Base-by-base conservation (phyloP, 2,888 invertebrate genomes). In the Myopa tessellatipennis region DNA sequence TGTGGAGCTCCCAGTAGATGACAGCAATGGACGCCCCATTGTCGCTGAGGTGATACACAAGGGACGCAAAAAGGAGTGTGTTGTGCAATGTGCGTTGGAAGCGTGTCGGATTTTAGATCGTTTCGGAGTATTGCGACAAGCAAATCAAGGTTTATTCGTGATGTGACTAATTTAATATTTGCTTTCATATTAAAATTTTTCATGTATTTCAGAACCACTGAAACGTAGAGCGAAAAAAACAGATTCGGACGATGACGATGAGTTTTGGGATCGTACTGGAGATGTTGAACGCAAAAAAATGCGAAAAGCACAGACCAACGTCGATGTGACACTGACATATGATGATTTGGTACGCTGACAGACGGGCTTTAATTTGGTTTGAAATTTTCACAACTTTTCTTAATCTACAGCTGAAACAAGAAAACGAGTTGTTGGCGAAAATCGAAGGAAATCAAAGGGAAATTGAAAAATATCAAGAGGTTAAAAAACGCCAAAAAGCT, bases 51-150 rank as follows among this genome's bases (percentile, higher is more conserved):
- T 95, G 0, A 90, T 95, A 0, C 95, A 97, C 77, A 94, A 94
- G 80, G 98, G 97, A 0, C 97, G 97, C 90, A 98, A 98, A 88
- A 98, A 97, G 86, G 98, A 98, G 83, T 95, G 96, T 0, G 96
- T 98, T 0, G 89, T 95, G 0, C 96, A 97, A 72, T 98, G 98
- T 88, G 98, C 99, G 0, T 87, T 99, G 73, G 98, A 99, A 89
- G 98, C 98, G 0, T 99, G 99, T 86, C 90, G 96, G 82, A 92
- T 97, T 60, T 91, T 99, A 8, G 98, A 99, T 88, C 91, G 95
- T 58, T 93, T 95, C 78, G 98, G 97, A 0, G 90, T 98, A 18
- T 90, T 99, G 77, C 89, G 97, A 18, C 95, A 96, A 88, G 93
- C 97, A 0, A 94, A 93, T 84, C 97, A 97, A 87, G 96, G 96